Evolutionary conservation across 2,113 vertebrate species (phyloP).

Genomic region (Falco punctatus): DNA sequence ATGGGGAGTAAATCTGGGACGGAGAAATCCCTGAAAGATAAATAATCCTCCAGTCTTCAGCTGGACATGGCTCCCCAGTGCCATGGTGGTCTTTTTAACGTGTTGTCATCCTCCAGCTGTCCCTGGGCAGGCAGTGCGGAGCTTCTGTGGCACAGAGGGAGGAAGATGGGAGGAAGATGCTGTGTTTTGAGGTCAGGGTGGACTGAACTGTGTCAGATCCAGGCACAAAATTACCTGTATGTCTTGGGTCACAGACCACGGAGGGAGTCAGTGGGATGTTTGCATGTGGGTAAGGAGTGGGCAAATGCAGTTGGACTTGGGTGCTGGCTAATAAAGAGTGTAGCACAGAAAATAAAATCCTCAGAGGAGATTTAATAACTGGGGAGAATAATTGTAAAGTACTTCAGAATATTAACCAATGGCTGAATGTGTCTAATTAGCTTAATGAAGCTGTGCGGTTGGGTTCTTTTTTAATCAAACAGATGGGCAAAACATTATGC

Average conservation of each 20-base stretch:
- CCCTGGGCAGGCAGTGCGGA: background rate
- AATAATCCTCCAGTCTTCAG: background rate
- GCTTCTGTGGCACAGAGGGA: background rate
- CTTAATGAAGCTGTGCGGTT: conserved; percentile 43
- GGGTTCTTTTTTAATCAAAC: conserved; percentile 53
- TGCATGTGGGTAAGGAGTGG: background rate
- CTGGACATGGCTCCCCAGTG: background rate
- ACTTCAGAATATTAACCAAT: conserved; percentile 58
- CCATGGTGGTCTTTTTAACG: background rate
- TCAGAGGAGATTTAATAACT: conserved; percentile 38
- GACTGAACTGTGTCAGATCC: background rate
- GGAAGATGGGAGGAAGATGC: background rate
- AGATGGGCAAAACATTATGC: conserved; percentile 53
- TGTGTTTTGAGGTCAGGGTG: background rate
- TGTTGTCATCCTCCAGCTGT: background rate
- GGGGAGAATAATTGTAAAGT: conserved; percentile 46
- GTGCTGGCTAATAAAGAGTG: background rate
- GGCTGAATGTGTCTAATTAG: conserved; percentile 34
- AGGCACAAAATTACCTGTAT: background rate
- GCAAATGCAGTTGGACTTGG: background rate
- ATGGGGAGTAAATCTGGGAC: background rate
- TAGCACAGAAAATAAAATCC: background rate
- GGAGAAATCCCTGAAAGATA: background rate
- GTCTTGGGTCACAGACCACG: background rate
- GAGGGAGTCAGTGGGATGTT: background rate